Conservation (phyloP, 2,113 vertebrate species). For the Tychaedon coryphoeus region DNA sequence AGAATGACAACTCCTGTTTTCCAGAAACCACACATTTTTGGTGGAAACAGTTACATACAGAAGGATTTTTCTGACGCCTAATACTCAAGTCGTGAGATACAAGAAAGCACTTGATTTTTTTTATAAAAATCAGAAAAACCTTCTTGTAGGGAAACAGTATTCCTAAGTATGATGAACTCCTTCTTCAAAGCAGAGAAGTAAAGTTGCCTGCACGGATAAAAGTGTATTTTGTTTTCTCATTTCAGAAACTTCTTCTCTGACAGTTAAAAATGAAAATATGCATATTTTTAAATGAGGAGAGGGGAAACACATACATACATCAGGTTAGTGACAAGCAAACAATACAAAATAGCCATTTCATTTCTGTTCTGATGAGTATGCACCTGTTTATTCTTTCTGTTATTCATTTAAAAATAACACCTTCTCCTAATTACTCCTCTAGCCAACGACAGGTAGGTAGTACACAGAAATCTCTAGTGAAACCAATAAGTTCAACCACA, state of each 20-base stretch:
- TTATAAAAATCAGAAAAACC: not conserved
- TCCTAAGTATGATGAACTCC: not conserved
- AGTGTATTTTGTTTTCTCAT: not conserved
- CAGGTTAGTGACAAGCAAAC: not conserved
- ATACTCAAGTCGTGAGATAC: not conserved
- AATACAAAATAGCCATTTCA: not conserved
- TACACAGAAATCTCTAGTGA: not conserved
- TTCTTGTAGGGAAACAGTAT: not conserved
- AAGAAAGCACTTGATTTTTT: not conserved
- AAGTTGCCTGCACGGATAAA: not conserved
- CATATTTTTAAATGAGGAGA: not conserved
- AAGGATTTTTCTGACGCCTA: not conserved
- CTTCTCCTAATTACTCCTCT: not conserved
- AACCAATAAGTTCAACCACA: not conserved
- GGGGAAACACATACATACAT: not conserved
- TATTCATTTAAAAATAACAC: not conserved
- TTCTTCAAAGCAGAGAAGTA: not conserved
- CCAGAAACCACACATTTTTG: accelerated
- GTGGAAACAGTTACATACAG: not conserved
- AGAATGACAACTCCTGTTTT: accelerated
- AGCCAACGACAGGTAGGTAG: not conserved
- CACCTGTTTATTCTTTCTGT: not conserved
- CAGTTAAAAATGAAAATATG: not conserved
- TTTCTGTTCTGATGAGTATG: not conserved
- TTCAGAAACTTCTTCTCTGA: not conserved